Evolutionary conservation across 2,113 vertebrate species (phyloP), one percentile per base, ranked within the genome.

Genomic region (Orthonyx spaldingii): DNA sequence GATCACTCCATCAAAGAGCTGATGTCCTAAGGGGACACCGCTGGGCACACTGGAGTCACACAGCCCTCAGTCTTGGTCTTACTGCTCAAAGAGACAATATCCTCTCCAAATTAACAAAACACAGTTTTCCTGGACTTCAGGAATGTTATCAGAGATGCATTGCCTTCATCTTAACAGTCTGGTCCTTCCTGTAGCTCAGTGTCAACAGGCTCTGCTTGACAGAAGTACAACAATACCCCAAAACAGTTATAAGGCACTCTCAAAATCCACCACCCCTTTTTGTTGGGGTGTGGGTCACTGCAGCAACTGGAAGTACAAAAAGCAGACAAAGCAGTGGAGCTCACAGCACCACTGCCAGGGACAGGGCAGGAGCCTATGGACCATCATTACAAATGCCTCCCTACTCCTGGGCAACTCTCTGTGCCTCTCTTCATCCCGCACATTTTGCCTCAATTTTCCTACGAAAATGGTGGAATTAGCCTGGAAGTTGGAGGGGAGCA

Each of bases 91-190:
- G 10, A 61, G 23, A 46, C 28, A 55, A 26, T 0, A 10, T 30
- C 50, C 20, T 50, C 53, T 65, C 57, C 59, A 42, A 61, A 63
- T 50, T 18, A 70, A 44, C 13, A 44, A 77, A 61, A 52, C 0
- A 10, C 26, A 15, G 11, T 11, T 16, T n/a, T 41, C 46, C 46
- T 21, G 49, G 56, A 69, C n/a, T 65, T 53, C 23, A 65, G n/a
- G 39, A 80, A 83, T 2, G 10, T 53, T 64, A 46, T 5, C 33
- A 42, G 70, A 82, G 49, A 32, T 8, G 50, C 0, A 0, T 0
- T 52, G 27, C 11, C 65, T 64, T 30, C 24, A 49, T 1, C 9
- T n/a, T n/a, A 5, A 7, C 27, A n/a, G 41, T 7, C 33, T 18
- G 35, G 14, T 47, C 70, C 68, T 88, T 50, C 39, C 8, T 4